Evolutionary conservation across 2,797 vertebrate genomes (phyloP).

Genomic region (Pseudomugil gertrudae): DNA sequence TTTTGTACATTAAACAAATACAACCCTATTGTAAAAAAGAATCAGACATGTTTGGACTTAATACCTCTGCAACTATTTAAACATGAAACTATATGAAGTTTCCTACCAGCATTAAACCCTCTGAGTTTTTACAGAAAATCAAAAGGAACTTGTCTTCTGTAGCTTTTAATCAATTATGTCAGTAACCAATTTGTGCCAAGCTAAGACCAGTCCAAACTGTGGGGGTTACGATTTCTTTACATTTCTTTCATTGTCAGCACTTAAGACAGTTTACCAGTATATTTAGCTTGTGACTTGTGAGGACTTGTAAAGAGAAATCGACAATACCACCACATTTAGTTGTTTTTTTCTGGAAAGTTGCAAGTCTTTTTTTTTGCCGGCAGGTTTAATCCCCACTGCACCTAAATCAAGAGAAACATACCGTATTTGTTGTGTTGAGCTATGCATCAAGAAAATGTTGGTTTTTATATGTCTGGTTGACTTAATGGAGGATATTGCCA

Average conservation of each 20-base stretch:
- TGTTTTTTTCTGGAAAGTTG: slow-evolving; percentile 41
- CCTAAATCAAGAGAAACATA: slow-evolving; percentile 29
- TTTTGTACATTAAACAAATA: too few relatives aligned
- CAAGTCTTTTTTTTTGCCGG: slow-evolving; percentile 36
- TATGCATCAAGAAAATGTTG: slow-evolving; percentile 29
- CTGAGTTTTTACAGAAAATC: too few relatives aligned
- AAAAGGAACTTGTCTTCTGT: too few relatives aligned
- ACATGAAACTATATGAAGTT: too few relatives aligned
- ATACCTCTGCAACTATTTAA: too few relatives aligned
- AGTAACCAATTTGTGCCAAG: neutral
- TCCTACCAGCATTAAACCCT: too few relatives aligned
- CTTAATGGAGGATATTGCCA: slow-evolving; percentile 21
- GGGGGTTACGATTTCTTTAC: too few relatives aligned
- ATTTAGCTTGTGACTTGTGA: slow-evolving; percentile 39
- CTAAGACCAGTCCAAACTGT: too few relatives aligned
- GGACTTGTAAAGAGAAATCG: slow-evolving; percentile 49
- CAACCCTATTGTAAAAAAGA: too few relatives aligned
- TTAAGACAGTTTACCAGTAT: slow-evolving; percentile 47
- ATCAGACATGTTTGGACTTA: too few relatives aligned
- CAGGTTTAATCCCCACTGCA: slow-evolving; percentile 33
- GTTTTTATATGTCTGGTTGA: slow-evolving; percentile 27
- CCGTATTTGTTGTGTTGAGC: slow-evolving; percentile 51
- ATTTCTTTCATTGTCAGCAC: neutral
- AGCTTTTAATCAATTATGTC: neutral
- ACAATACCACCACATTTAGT: slow-evolving; percentile 30